A percentile compares a stretch with the other conserved stretches of the same genome.
phyloP scores from a whole-genome alignment of 2,888 invertebrate genomes.

The Thymelicus lineola region DNA sequence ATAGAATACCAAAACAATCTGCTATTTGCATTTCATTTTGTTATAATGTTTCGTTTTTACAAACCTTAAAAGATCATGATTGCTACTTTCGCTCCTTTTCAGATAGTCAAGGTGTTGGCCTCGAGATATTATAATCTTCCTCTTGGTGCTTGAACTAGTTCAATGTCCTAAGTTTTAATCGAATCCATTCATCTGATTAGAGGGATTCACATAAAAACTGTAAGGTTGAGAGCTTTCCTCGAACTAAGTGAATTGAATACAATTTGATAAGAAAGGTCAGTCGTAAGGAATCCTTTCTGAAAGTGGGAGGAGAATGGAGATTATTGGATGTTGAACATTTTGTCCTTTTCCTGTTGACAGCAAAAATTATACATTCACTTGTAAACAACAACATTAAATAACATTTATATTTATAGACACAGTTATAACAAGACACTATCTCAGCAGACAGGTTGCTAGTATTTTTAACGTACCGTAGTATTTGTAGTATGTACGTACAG shows the following conservation, averaged over 20 bases:
- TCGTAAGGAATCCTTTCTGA: slow-evolving; percentile 12
- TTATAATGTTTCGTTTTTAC: too few relatives aligned
- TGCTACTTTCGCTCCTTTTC: not conserved
- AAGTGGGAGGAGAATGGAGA: slow-evolving; percentile 8
- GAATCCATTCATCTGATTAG: slow-evolving; percentile 34
- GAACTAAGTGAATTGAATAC: slow-evolving; percentile 37
- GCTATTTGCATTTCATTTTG: too few relatives aligned
- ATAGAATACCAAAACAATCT: too few relatives aligned
- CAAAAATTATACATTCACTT: not conserved
- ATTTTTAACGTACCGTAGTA: too few relatives aligned
- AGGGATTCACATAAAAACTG: slow-evolving; percentile 32
- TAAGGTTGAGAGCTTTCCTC: slow-evolving; percentile 19
- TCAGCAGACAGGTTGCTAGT: too few relatives aligned
- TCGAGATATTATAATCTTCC: not conserved
- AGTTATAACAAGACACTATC: too few relatives aligned
- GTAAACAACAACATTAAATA: too few relatives aligned
- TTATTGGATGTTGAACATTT: not conserved
- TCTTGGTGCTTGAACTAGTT: slow-evolving; percentile 15
- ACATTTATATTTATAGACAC: too few relatives aligned
- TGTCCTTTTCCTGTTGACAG: not conserved
- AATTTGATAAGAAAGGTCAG: slow-evolving; percentile 34
- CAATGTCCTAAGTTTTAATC: slow-evolving; percentile 33
- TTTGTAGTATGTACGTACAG: too few relatives aligned
- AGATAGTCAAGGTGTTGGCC: not conserved
- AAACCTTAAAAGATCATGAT: too few relatives aligned